Evolutionary conservation across 2,797 vertebrate species (phyloP), one percentile per base, ranked within the genome.

Genomic region (Tiaroga cobitis): DNA sequence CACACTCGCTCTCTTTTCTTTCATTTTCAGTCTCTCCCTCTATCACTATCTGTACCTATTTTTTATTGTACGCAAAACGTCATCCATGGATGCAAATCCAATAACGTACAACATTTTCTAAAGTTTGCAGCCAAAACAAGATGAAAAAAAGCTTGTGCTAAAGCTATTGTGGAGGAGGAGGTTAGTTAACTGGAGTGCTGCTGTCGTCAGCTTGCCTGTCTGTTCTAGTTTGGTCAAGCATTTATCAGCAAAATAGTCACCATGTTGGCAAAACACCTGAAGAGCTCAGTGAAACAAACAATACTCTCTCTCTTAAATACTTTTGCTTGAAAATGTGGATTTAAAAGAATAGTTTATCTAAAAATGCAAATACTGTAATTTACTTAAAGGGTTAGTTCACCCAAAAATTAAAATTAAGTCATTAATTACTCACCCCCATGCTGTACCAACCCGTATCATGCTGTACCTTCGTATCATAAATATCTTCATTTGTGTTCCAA

Each of bases 181-280:
- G 49, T 76, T 56, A 6, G 72, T 34, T 81, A 83, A 51, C 68
- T 84, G 26, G 56, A 86, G 79, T 65, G 87, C 82, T 39, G 72
- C 82, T 80, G 86, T 80, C 63, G 49, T 82, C 43, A 85, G 80
- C 84, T 78, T 46, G 81, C 80, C 89, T 92, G 92, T 92, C 93
- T 18, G 74, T 91, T 92, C 89, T 81, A 88, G 88, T 93, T 91
- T 87, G 80, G 63, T 84, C 79, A 81, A 75, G 83, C 90, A 93
- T 93, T 87, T 80, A 92, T 93, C 94, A 93, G 82, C 63, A 73
- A 88, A 49, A 80, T 87, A 86, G 65, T 89, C 91, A 75, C 87
- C 81, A 92, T 92, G 89, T 83, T 83, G 41, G 88, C 87, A 91
- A 90, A 91, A 86, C 90, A 89, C 68, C 80, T 26, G 54, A 82